Evolutionary conservation across 2,113 vertebrate species (phyloP).

Genomic region (Mesembrinibis cayennensis): DNA sequence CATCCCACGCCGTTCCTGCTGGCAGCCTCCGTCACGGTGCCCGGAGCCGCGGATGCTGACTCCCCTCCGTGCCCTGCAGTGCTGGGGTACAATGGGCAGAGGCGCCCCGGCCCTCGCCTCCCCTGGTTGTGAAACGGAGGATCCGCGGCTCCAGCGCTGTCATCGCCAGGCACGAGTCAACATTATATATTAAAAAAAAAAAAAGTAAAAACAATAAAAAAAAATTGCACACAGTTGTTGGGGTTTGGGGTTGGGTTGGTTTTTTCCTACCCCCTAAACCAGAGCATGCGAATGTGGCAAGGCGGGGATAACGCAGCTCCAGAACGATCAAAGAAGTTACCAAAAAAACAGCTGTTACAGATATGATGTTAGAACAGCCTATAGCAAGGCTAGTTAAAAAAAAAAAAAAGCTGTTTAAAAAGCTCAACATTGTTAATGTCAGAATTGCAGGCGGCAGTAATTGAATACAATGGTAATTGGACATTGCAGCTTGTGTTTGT

Average conservation of each 20-base stretch:
- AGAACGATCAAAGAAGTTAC: neutral
- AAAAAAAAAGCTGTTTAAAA: neutral
- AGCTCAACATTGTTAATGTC: neutral
- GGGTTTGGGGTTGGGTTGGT: neutral
- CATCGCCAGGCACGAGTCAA: neutral
- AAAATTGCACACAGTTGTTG: neutral
- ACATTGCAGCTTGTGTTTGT: slow-evolving; percentile 5
- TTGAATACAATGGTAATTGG: slow-evolving; percentile 11
- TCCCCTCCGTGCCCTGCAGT: neutral
- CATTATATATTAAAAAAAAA: neutral
- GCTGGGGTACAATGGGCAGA: neutral
- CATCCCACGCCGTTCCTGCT: neutral
- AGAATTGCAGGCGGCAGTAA: neutral
- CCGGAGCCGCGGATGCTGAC: neutral
- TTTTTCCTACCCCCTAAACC: neutral
- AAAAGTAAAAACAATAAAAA: neutral
- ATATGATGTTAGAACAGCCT: neutral
- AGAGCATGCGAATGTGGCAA: neutral
- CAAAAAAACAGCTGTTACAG: neutral
- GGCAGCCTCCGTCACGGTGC: neutral
- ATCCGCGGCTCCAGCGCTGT: neutral
- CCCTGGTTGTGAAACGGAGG: neutral
- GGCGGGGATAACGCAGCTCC: neutral
- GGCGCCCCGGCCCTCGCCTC: neutral
- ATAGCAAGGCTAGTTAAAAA: neutral